Conservation (phyloP, 2,888 invertebrate species). For the Mechanitis mazaeus region DNA sequence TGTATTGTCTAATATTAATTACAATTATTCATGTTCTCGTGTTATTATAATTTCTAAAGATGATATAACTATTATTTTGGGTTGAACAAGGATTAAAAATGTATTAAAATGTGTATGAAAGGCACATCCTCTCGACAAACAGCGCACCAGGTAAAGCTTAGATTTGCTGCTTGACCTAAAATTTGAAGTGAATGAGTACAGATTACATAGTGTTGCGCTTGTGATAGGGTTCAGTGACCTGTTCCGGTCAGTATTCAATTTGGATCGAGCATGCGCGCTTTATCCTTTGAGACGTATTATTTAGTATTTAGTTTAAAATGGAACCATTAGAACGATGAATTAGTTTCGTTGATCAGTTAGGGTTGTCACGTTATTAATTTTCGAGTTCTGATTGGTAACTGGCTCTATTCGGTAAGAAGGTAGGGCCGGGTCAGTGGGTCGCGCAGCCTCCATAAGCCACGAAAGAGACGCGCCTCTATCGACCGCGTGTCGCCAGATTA, state of each 20-base stretch:
- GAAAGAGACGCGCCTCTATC: slow-evolving; percentile 72
- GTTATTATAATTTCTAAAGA: no score
- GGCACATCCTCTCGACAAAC: neutral
- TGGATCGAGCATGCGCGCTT: slow-evolving; percentile 41
- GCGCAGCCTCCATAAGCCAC: slow-evolving; percentile 74
- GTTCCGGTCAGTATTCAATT: slow-evolving; percentile 39
- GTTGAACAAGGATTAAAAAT: neutral
- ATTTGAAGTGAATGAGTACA: slow-evolving; percentile 26
- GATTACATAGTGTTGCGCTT: slow-evolving; percentile 34
- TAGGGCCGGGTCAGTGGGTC: slow-evolving; percentile 79
- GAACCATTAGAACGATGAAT: slow-evolving; percentile 27
- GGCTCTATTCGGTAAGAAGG: slow-evolving; percentile 40
- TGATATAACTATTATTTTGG: no score
- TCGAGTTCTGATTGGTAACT: slow-evolving; percentile 22
- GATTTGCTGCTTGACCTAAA: slow-evolving; percentile 20
- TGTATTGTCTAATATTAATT: slow-evolving; percentile 10
- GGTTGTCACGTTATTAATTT: slow-evolving; percentile 39
- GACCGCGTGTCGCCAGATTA: slow-evolving; percentile 64
- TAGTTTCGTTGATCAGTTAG: slow-evolving; percentile 46
- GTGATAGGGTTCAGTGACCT: slow-evolving; percentile 41
- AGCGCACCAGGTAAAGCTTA: neutral
- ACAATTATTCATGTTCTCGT: no score
- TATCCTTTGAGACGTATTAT: slow-evolving; percentile 38
- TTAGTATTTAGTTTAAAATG: slow-evolving; percentile 22
- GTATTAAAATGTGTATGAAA: neutral